phyloP scores from a whole-genome alignment of 2,888 invertebrate genomes.

The Litoditis marina region DNA sequence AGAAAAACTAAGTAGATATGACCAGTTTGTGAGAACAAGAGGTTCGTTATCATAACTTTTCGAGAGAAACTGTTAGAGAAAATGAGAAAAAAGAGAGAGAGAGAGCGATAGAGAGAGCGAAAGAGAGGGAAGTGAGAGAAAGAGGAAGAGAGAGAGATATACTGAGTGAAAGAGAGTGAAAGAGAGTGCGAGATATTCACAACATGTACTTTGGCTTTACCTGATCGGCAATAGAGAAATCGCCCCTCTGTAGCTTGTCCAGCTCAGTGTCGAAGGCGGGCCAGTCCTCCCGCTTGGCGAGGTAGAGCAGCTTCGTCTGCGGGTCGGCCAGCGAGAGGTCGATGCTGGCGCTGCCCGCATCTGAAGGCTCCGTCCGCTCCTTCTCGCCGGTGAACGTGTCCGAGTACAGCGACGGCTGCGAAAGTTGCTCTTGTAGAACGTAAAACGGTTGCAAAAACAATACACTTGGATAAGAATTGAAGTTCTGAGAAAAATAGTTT shows the following conservation, averaged over 20 bases:
- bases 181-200: too few species aligned
- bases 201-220: slow-evolving; percentile 27
- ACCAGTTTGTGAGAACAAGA: too few species aligned
- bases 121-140: too few species aligned
- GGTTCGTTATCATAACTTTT: background rate
- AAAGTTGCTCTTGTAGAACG: background rate
- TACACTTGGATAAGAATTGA: too few species aligned
- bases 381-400: background rate
- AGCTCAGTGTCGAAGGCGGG: slow-evolving; percentile 45
- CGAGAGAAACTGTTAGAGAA: too few species aligned
- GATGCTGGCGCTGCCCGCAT: slow-evolving; percentile 21
- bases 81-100: too few species aligned
- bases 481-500: too few species aligned
- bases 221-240: slow-evolving; percentile 51
- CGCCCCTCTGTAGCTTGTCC: slow-evolving; percentile 32
- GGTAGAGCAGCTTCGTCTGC: slow-evolving; percentile 33
- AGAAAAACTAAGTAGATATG: too few species aligned
- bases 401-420: background rate
- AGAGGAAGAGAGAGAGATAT: too few species aligned
- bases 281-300: slow-evolving; percentile 55
- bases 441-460: too few species aligned
- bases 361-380: background rate
- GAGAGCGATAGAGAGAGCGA: too few species aligned
- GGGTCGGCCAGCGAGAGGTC: slow-evolving; percentile 40
- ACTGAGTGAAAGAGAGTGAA: too few species aligned